A percentile compares a stretch with the other conserved stretches of the same genome.
Evolutionary conservation across 92 coral and sea anemone genomes (phyloP).

Genomic region (Chrysogorgia sp.): DNA sequence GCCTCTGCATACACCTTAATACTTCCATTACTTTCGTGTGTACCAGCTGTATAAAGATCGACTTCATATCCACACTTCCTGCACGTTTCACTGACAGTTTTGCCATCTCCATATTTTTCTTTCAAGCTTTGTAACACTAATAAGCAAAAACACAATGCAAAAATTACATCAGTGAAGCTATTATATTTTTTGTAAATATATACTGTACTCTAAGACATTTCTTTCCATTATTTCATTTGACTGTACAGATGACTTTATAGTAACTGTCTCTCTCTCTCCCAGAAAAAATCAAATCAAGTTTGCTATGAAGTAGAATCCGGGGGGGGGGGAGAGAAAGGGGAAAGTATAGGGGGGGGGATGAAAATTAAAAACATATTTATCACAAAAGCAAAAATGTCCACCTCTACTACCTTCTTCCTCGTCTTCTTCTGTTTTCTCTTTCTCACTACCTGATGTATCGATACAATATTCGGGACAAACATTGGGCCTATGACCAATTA

Average conservation of each 20-base stretch:
- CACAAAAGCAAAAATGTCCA: not conserved
- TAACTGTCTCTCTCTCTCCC: too few relatives aligned
- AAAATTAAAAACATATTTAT: not conserved
- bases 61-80: constrained; percentile 20
- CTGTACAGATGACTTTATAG: too few relatives aligned
- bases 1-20: constrained; percentile 25
- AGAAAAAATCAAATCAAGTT: too few relatives aligned
- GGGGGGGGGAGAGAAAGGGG: not conserved
- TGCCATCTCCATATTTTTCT: constrained; percentile 32
- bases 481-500: constrained; percentile 48
- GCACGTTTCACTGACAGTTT: constrained; percentile 19
- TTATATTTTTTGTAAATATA: too few relatives aligned
- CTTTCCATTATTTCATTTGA: too few relatives aligned
- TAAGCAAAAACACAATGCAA: too few relatives aligned
- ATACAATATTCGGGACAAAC: constrained; percentile 16
- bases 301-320: too few relatives aligned
- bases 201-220: too few relatives aligned
- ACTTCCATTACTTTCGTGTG: constrained; percentile 36
- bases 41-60: constrained; percentile 29
- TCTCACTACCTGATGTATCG: constrained; percentile 40
- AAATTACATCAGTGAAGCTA: too few relatives aligned
- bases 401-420: constrained; percentile 4
- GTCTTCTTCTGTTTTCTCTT: constrained; percentile 15
- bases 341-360: too few relatives aligned
- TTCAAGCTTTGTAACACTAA: constrained; percentile 6